phyloP scores from a whole-genome alignment of 23 tunicate genomes.

The Styela clava region DNA sequence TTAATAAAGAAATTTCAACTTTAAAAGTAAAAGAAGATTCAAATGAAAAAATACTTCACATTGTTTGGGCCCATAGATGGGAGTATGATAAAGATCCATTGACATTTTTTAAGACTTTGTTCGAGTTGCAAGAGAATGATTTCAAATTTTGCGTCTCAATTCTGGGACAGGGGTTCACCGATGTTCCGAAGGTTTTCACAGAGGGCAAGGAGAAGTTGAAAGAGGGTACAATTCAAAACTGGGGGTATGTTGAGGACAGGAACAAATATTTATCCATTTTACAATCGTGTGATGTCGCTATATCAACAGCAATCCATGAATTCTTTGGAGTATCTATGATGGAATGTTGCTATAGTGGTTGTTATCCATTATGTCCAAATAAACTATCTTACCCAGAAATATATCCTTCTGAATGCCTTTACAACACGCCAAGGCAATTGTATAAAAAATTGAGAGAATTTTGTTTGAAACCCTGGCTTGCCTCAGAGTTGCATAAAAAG shows the following conservation, averaged over 20 bases:
- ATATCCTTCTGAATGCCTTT: conserved; percentile 63
- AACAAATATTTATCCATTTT: conserved; percentile 34
- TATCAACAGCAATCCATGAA: conserved; percentile 89
- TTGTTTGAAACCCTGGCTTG: conserved; percentile 34
- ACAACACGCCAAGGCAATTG: conserved; percentile 71
- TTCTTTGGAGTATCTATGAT: conserved; percentile 94
- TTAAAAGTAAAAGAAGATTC: neutral
- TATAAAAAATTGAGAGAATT: conserved; percentile 55
- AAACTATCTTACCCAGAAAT: conserved; percentile 81
- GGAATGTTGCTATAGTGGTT: conserved; percentile 65
- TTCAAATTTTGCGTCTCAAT: conserved; percentile 61
- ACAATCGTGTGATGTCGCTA: conserved; percentile 57
- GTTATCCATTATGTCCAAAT: conserved; percentile 87
- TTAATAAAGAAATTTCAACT: neutral
- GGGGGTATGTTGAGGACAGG: conserved; percentile 58
- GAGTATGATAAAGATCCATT: conserved; percentile 94
- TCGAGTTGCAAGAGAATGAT: conserved; percentile 48
- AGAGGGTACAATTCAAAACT: conserved; percentile 46
- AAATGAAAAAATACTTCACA: conserved; percentile 26
- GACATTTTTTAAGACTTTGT: conserved; percentile 59
- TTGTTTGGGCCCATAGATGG: conserved; percentile 97
- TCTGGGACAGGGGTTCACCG: conserved; percentile 63
- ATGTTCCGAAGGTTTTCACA: conserved; percentile 57
- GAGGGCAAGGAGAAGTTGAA: conserved; percentile 51
- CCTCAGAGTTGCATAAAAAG: conserved; percentile 15